phyloP scores from a whole-genome alignment of 1,140 invertebrate genomes.

The Micrasema longulum region DNA sequence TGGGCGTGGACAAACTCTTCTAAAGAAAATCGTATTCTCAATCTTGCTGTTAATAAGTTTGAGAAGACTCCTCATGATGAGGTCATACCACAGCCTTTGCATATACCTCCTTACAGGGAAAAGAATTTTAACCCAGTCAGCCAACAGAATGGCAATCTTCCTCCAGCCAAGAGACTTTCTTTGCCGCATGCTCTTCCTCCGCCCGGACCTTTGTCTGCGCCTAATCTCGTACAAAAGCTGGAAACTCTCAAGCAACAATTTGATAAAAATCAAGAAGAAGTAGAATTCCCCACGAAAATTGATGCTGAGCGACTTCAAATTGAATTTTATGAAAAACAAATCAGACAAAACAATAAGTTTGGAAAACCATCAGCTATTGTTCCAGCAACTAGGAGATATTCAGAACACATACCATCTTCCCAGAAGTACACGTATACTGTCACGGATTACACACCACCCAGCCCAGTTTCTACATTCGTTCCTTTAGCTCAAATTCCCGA shows the following conservation, averaged over 20 bases:
- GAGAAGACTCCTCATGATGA: slow-evolving; percentile 57
- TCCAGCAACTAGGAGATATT: slow-evolving; percentile 53
- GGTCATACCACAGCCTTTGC: slow-evolving; percentile 38
- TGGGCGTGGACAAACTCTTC: slow-evolving; percentile 58
- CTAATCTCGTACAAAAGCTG: slow-evolving; percentile 63
- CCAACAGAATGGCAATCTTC: slow-evolving; percentile 37
- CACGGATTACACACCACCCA: slow-evolving; percentile 62
- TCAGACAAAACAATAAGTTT: slow-evolving; percentile 60
- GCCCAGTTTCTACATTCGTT: slow-evolving; percentile 60
- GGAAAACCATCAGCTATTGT: slow-evolving; percentile 55
- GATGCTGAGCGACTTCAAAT: slow-evolving; percentile 65
- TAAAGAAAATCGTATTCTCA: slow-evolving; percentile 61
- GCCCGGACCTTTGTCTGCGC: slow-evolving; percentile 62
- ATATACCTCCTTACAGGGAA: slow-evolving; percentile 49
- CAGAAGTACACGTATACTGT: slow-evolving; percentile 60
- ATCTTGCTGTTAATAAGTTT: slow-evolving; percentile 64
- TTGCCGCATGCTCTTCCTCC: slow-evolving; percentile 59
- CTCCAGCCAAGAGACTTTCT: slow-evolving; percentile 36
- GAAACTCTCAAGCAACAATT: slow-evolving; percentile 57
- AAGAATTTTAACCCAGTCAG: slow-evolving; percentile 46
- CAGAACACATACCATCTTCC: slow-evolving; percentile 52
- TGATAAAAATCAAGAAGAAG: slow-evolving; percentile 41
- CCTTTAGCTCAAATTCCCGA: slow-evolving; percentile 67
- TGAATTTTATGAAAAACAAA: slow-evolving; percentile 67
- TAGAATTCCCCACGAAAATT: slow-evolving; percentile 55